Conservation (phyloP, 2,113 vertebrate species). For the Condylura cristata region DNA sequence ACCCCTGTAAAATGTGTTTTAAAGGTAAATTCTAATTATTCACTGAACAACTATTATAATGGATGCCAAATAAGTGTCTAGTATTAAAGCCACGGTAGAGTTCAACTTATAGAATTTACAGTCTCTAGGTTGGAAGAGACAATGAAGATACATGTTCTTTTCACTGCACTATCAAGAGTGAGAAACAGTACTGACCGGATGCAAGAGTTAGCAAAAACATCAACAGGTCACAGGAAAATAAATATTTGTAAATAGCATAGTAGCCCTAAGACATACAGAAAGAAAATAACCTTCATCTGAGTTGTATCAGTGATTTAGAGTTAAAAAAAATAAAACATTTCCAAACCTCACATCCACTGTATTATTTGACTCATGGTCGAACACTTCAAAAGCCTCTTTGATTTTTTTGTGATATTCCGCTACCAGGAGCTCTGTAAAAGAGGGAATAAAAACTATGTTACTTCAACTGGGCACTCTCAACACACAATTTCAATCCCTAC, state of each 20-base stretch:
- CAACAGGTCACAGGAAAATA: not conserved
- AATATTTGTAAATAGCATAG: conserved; percentile 24
- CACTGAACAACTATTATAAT: not conserved
- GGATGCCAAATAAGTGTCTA: not conserved
- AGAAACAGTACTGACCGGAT: not conserved
- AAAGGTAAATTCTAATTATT: conserved; percentile 25
- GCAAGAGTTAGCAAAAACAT: conserved; percentile 13
- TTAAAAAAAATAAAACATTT: conserved; percentile 63
- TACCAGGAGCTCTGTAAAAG: conserved; percentile 84
- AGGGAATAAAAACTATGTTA: conserved; percentile 66
- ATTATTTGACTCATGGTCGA: conserved; percentile 92
- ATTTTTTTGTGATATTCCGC: conserved; percentile 91
- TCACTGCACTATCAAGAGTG: not conserved
- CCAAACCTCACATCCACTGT: conserved; percentile 95
- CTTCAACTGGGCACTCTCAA: conserved; percentile 49
- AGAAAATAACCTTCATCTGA: not conserved
- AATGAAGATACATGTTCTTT: not conserved
- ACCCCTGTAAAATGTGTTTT: too few species aligned
- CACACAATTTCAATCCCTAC: not conserved
- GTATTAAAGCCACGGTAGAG: not conserved
- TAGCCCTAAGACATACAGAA: not conserved
- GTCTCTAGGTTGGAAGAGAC: not conserved
- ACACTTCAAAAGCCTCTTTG: conserved; percentile 92
- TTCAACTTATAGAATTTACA: not conserved
- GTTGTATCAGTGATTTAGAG: conserved; percentile 26